Base-by-base conservation (phyloP, 2,888 invertebrate genomes). In the Eremobia ochroleuca region DNA sequence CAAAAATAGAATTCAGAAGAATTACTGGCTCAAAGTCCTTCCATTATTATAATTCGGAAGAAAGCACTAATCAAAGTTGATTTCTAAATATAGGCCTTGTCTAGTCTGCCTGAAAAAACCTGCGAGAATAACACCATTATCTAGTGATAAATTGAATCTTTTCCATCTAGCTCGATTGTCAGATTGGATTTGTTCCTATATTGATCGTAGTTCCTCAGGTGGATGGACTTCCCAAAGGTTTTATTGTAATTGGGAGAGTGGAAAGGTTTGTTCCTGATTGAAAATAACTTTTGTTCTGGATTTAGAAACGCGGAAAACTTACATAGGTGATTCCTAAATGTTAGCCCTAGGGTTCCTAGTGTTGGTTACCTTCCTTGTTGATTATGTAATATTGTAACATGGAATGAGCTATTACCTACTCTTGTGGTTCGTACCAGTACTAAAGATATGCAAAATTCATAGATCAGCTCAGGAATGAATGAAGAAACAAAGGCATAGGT, bases 91-190 rank as follows among this genome's bases (percentile, higher is more conserved):
- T 31, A 49, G 43, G n/a, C 43, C 25, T 69, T 64, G 21, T 69
- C 28, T 82, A 58, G 52, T 46, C 25, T 55, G 11, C 49, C 13
- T 18, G 8, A 58, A 55, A 1, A 66, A 66, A 71, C 11, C 70
- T 40, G n/a, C 5, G n/a, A 52, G 13, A 66, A 70, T 58, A 83
- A 70, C 34, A 70, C 18, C 9, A 46, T 66, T 55, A 61, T 55
- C 18, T 55, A 21, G 28, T 67, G 34, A 77, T 18, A 58, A 67
- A 81, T 77, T 71, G 25, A 77, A 83, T 77, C 21, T 49, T 78
- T n/a, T 70, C 0, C 21, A 1, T 55, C 66, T 62, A 55, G 61
- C 9, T 61, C 61, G 49, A 52, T 70, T 28, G 25, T 62, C 15
- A 28, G 46, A 70, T 81, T 77, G 11, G 21, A 40, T 83, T 79